phyloP scores from a whole-genome alignment of 2,113 vertebrate species.

The Oxyruncus cristatus region DNA sequence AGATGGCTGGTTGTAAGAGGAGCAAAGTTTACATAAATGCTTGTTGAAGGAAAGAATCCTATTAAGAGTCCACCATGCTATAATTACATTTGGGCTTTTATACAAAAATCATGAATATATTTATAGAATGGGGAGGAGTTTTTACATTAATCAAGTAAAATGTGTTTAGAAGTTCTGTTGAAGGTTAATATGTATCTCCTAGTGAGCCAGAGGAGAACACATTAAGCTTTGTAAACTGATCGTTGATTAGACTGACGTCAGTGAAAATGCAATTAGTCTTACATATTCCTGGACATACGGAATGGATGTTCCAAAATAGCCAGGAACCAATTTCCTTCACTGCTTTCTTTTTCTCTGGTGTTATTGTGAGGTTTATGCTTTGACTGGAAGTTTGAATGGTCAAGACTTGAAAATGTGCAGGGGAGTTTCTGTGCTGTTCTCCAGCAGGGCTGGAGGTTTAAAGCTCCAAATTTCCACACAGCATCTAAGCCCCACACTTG shows the following conservation, averaged over 20 bases:
- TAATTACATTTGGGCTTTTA: not conserved
- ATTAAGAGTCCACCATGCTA: not conserved
- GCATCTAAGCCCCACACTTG: fast-evolving
- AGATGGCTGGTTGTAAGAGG: not conserved
- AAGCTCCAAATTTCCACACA: not conserved
- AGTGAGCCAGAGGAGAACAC: constrained; percentile 16
- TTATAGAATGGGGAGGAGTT: not conserved
- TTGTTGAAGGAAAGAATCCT: not conserved
- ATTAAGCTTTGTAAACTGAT: constrained; percentile 41
- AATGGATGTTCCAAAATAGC: constrained; percentile 42
- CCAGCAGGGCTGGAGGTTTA: not conserved
- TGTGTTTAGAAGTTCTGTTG: constrained; percentile 13
- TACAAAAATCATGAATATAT: not conserved
- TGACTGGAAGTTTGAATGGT: not conserved
- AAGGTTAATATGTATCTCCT: constrained; percentile 40
- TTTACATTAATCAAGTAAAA: constrained; percentile 29
- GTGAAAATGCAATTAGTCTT: constrained; percentile 57
- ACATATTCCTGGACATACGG: constrained; percentile 50
- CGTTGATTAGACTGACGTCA: constrained; percentile 39
- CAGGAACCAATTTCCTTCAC: constrained; percentile 42
- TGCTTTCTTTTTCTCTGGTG: constrained; percentile 6
- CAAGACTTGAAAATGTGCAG: fast-evolving
- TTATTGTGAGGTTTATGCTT: not conserved
- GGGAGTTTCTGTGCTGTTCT: not conserved
- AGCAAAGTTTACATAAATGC: not conserved